These are phyloP conservation scores for Sceloporus tristichus DNA, from an alignment of 2,113 vertebrate genomes.

Conservation along the genomic window DNA sequence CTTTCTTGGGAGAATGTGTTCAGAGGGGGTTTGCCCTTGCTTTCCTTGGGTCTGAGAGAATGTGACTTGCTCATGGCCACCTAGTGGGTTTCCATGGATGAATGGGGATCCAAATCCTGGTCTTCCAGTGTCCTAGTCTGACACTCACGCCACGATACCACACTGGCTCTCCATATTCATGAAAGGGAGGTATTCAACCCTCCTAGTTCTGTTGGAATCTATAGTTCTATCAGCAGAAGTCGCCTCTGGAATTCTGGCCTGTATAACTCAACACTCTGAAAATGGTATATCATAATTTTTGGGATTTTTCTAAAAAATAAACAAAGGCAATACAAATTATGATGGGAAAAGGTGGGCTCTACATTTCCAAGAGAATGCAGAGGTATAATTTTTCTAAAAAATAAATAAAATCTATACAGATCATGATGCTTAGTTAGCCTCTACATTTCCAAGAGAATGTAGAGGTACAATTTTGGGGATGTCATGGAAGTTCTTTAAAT, in stretches of 20 bases:
- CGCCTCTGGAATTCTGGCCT: no score
- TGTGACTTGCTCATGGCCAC: no score
- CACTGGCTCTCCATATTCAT: no score
- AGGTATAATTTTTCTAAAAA: neutral
- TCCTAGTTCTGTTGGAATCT: neutral
- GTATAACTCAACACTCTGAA: slow-evolving; percentile 1
- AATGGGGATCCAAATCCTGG: no score
- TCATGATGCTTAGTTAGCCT: neutral
- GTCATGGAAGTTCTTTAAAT: neutral
- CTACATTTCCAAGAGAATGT: neutral
- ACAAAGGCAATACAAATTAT: neutral
- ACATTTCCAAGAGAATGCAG: neutral
- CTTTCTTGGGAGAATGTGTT: no score
- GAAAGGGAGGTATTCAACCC: no score
- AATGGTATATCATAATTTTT: neutral
- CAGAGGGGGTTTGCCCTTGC: no score
- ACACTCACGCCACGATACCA: no score
- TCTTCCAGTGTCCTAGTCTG: no score
- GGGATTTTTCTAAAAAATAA: neutral
- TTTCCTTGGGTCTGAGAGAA: no score
- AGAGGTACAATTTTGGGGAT: neutral
- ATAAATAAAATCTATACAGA: neutral
- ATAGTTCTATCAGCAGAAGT: neutral
- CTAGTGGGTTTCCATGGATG: no score
- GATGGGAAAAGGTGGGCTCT: neutral